A percentile compares a stretch with the other conserved stretches of the same genome.
phyloP scores from a whole-genome alignment of 2,797 vertebrate genomes.

The Betta splendens region DNA sequence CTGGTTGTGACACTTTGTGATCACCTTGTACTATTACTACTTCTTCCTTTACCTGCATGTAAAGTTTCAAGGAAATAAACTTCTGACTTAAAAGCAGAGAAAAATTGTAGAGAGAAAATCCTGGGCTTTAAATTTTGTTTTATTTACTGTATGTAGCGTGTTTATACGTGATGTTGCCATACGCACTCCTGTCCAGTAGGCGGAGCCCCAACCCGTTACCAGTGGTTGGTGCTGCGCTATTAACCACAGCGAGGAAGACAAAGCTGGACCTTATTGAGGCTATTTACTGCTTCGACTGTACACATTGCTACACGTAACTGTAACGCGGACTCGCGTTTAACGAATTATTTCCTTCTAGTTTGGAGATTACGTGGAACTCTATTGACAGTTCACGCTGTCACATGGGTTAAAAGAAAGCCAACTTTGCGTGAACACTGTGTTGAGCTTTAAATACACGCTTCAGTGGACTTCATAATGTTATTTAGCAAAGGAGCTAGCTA shows the following conservation, averaged over 20 bases:
- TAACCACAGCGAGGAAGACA: background rate
- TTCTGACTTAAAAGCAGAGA: no score
- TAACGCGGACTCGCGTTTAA: background rate
- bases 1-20: no score
- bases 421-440: background rate
- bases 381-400: background rate
- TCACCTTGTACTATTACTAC: no score
- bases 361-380: background rate
- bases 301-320: background rate
- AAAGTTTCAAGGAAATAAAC: no score
- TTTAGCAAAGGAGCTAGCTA: slow-evolving; percentile 32
- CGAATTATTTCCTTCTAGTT: background rate
- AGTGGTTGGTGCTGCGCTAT: background rate
- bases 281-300: background rate
- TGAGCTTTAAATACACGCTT: background rate
- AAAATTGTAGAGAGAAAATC: no score
- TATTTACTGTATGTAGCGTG: no score
- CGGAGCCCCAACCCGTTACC: background rate
- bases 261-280: background rate
- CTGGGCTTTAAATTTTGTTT: background rate
- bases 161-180: background rate
- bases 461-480: slow-evolving; percentile 3
- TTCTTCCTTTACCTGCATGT: no score
- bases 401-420: background rate
- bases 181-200: slow-evolving; percentile 10